A percentile compares a stretch with the other conserved stretches of the same genome.
phyloP scores from a whole-genome alignment of 2,797 vertebrate species.

The Acipenser ruthenus region DNA sequence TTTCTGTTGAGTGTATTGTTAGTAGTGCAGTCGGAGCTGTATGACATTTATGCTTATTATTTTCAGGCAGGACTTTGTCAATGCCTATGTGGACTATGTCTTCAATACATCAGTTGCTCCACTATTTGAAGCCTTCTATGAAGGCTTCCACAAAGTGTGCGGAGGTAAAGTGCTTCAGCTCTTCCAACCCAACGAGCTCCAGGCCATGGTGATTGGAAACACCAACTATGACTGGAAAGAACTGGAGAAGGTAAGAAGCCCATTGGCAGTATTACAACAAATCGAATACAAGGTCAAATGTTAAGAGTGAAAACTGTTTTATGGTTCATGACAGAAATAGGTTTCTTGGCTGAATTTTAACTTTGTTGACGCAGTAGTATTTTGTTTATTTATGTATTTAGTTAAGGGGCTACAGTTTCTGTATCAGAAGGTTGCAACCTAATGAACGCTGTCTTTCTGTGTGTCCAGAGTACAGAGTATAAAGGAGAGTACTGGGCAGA shows the following conservation, averaged over 20 bases:
- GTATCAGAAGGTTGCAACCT: background rate
- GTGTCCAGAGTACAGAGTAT: conserved; percentile 78
- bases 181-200: conserved; percentile 86
- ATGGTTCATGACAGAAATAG: too few species aligned
- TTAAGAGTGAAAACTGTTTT: too few species aligned
- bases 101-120: conserved; percentile 80
- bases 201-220: conserved; percentile 81
- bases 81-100: conserved; percentile 68
- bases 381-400: background rate
- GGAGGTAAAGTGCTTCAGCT: conserved; percentile 71
- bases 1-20: too few species aligned
- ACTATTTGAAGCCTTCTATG: conserved; percentile 73
- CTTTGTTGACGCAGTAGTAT: background rate
- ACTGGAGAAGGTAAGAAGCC: conserved; percentile 70
- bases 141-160: conserved; percentile 90
- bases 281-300: too few species aligned
- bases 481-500: conserved; percentile 73
- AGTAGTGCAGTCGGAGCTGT: too few species aligned
- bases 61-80: conserved; percentile 72
- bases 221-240: conserved; percentile 86
- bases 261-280: too few species aligned
- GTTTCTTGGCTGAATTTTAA: background rate
- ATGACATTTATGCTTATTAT: conserved; percentile 3
- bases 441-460: conserved; percentile 1
- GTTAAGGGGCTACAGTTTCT: background rate